Evolutionary conservation across 2,888 invertebrate genomes (phyloP), one percentile per base, ranked within the genome.

Genomic region (Drosophila neonasuta): DNA sequence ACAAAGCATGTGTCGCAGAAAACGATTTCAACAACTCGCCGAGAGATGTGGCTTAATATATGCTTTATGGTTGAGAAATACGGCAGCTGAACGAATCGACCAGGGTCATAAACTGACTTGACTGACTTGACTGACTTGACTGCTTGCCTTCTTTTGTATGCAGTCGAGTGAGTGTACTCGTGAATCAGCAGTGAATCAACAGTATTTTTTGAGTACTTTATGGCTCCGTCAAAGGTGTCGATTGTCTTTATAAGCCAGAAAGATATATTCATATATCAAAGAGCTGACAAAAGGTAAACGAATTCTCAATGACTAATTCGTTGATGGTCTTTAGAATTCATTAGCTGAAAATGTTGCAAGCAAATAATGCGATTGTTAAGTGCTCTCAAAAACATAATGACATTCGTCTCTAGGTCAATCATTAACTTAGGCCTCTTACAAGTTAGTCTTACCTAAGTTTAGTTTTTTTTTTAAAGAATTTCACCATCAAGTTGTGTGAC

Each of bases 301-400:
- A 29, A 46, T 17, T 13, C 24, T 44, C 34, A 41, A 44, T 73
- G 73, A 73, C 50, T 73, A 57, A 72, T 65, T 6, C 7, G 10
- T 11, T 20, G 15, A 45, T n/a, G 17, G 45, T 34, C 0, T 34
- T 6, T 2, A 8, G 13, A 42, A 41, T 46, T 46, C 24, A 29
- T 56, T 34, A 24, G n/a, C 39, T 39, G 10, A 7, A n/a, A 20
- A 20, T 41, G 24, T 10, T 29, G 10, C 49, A 49, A 49, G 10
- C 10, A 3, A 10, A 9, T 46, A 13, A 9, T 15, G 30, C 10
- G 29, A 8, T 30, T n/a, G 36, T 36, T 36, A 41, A 41, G 13
- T 39, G n/a, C 39, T 13, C 13, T 39, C 13, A 5, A 13, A 39
- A 39, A 29, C n/a, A 29, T 46, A 46, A 36, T 36, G n/a, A 24